Evolutionary conservation across 2,888 invertebrate species (phyloP).

Genomic region (Nowickia ferox): DNA sequence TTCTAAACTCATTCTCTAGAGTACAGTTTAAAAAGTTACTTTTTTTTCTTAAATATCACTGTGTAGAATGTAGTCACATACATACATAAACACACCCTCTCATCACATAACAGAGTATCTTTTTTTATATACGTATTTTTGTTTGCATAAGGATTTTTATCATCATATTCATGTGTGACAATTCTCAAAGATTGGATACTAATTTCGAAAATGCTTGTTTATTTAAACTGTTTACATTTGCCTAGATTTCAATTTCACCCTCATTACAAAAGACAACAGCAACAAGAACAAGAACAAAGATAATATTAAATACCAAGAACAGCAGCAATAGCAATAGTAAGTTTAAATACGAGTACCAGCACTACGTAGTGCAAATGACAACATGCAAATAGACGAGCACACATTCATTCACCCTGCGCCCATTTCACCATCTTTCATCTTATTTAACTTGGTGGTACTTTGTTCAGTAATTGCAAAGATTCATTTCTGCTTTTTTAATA

Average conservation of each 20-base stretch:
- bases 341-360: constrained; percentile 48
- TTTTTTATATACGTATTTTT: not conserved
- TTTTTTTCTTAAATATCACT: constrained; percentile 11
- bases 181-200: constrained; percentile 71
- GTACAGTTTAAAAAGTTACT: constrained; percentile 33
- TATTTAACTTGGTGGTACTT: constrained; percentile 1
- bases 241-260: constrained; percentile 78
- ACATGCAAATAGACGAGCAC: constrained; percentile 40
- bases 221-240: constrained; percentile 75
- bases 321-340: constrained; percentile 54
- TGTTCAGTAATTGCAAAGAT: constrained; percentile 46
- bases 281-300: constrained; percentile 12
- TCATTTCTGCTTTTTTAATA: constrained; percentile 27
- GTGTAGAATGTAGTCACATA: constrained; percentile 26
- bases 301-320: not conserved
- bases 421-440: not conserved
- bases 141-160: constrained; percentile 41
- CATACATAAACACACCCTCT: not conserved
- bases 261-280: constrained; percentile 72
- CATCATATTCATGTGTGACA: constrained; percentile 68
- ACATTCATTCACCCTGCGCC: not conserved
- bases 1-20: constrained; percentile 35
- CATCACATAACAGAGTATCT: not conserved
- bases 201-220: constrained; percentile 73
- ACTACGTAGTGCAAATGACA: constrained; percentile 45